Base-by-base conservation (phyloP, 2,888 invertebrate species). In the Amitus sp. region DNA sequence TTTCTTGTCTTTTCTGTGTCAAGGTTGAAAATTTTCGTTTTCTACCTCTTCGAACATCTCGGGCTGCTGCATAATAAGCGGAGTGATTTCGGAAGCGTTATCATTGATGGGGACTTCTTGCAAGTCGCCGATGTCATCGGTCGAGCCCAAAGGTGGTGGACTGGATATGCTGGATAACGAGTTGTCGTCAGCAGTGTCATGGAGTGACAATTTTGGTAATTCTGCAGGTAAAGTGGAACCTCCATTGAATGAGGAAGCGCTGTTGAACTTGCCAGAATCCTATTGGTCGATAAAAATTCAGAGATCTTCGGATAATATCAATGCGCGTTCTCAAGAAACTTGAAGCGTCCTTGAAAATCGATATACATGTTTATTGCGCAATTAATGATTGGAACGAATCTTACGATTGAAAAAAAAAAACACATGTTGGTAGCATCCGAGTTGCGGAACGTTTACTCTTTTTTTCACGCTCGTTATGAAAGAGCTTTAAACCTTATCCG, bases 101-200 rank as follows among this genome's bases (percentile, higher is more conserved):
- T 82, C 79, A 47, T 82, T 82, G 48, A 82, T 82, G 17, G 82
- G 82, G 61, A 80, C 80, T 66, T 81, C 81, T 30, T 82, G 77
- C 17, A 82, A 67, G 67, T 82, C 82, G 33, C 74, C 79, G 52
- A 79, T 76, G 37, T 80, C 78, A 12, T 69, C 72, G 23, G 69
- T 68, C 13, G 74, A 68, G 51, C 74, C 75, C 30, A 78, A 53
- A 1, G 79, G 80, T 5, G 67, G 73, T 42, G 79, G 77, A 51
- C 77, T 80, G 7, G 81, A 78, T 5, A 78, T 70, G 0, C 76
- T 73, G 9, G 79, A 79, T 46, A 75, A 67, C 13, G 76, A 77
- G 69, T 76, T 79, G n/a, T 79, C 78, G 12, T 77, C 77, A 1
- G 67, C 60, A 10, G 75, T 67, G 60, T 82, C 79, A 48, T 73